Conservation (phyloP, 2,113 vertebrate species). For the Pagrus major region DNA sequence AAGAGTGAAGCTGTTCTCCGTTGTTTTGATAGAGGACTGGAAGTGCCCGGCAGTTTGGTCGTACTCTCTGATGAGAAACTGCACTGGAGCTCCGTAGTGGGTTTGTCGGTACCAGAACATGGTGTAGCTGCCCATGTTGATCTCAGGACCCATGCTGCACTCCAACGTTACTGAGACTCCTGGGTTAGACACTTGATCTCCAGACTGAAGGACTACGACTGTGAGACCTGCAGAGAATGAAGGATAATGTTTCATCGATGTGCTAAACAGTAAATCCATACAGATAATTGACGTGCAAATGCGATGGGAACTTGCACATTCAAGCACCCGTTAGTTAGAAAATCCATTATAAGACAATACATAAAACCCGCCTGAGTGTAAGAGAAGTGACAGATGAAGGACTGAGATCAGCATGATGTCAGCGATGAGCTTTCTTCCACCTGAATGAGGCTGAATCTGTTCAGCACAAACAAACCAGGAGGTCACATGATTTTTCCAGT, state of each 20-base stretch:
- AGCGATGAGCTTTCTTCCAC: background rate
- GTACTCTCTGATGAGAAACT: constrained; percentile 63
- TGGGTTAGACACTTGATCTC: background rate
- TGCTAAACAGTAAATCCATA: background rate
- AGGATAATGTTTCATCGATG: background rate
- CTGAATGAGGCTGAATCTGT: background rate
- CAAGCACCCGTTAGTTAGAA: no score
- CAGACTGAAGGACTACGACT: constrained; percentile 62
- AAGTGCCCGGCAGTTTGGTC: constrained; percentile 12
- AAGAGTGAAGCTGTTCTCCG: constrained; percentile 71
- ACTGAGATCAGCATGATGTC: constrained; percentile 52
- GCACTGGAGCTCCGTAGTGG: constrained; percentile 3
- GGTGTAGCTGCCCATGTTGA: constrained; percentile 64
- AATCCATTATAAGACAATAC: fast-evolving
- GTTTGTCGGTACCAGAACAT: constrained; percentile 78
- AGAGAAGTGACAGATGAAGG: constrained; percentile 18
- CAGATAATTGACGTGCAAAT: background rate
- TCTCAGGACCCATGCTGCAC: constrained; percentile 62
- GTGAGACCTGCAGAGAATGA: constrained; percentile 48
- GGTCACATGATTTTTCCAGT: constrained; percentile 20
- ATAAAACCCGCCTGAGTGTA: constrained; percentile 38
- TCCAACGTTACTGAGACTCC: constrained; percentile 25
- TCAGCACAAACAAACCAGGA: background rate
- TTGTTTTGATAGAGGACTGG: fast-evolving
- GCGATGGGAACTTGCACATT: background rate